Evolutionary conservation across 2,797 vertebrate genomes (phyloP), one percentile per base, ranked within the genome.

Genomic region (Hypotaenidia philippensis): DNA sequence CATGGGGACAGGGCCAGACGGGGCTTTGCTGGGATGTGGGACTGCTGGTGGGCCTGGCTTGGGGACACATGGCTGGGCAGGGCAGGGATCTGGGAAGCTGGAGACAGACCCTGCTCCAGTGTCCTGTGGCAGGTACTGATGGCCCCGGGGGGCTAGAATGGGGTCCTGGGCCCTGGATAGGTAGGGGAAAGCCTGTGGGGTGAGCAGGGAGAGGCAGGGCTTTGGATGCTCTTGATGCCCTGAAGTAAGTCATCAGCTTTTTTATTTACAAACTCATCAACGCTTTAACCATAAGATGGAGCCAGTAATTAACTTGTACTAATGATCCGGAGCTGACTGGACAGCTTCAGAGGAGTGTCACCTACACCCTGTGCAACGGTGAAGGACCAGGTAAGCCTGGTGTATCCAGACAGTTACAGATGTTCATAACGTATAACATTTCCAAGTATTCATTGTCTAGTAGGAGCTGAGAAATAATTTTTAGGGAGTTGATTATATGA

Each of bases 101-200:
- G 21, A 45, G 25, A 40, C 1, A 0, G 11, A 26, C 19, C 49
- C n/a, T 32, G 16, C 29, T 59, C 2, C 4, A 1, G 29, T 11
- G 3, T 19, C 3, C 34, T 50, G 53, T n/a, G 38, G 4, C 26
- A 18, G 60, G 34, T 5, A 27, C 16, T 55, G 47, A 44, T 0
- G 1, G 57, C 16, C 27, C 23, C 0, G 3, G 10, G 21, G 27
- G 44, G 26, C 13, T 56, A 17, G 50, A 3, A 19, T 16, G 44
- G 23, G 22, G 31, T 14, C 32, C 27, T 52, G 50, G 29, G 26
- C 29, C 3, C 1, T 4, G n/a, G 22, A 17, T 2, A 25, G 31
- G 15, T 5, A 9, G 8, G 12, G 14, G 47, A 1, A 6, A 6
- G 3, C 13, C 36, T 8, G 0, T 0, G 5, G 6, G 0, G 1